These are phyloP conservation scores for Rhynchomys soricoides DNA, from an alignment of 2,113 vertebrate species.

Conservation along the genomic window DNA sequence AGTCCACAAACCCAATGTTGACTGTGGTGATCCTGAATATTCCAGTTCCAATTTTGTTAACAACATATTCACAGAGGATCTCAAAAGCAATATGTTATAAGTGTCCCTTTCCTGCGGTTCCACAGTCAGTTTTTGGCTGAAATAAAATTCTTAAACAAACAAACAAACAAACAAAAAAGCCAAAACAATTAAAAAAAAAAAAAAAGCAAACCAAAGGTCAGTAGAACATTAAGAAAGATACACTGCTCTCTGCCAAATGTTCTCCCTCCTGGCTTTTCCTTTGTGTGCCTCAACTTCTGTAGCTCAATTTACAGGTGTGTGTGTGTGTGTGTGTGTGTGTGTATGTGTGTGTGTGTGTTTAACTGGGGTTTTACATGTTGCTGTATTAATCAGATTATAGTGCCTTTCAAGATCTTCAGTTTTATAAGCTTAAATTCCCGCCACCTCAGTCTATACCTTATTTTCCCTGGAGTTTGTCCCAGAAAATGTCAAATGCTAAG, in stretches of 20 bases:
- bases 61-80: neutral
- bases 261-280: conserved; percentile 38
- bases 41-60: neutral
- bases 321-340: neutral
- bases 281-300: neutral
- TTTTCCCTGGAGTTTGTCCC: conserved; percentile 37
- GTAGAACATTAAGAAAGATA: conserved; percentile 17
- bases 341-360: neutral
- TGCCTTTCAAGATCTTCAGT: neutral
- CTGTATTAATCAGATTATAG: neutral
- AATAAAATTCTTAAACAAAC: conserved; percentile 35
- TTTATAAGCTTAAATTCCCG: conserved; percentile 6
- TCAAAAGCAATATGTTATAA: neutral
- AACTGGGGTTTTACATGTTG: neutral
- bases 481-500: neutral
- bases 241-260: neutral
- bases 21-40: neutral
- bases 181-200: too few relatives aligned
- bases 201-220: neutral
- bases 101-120: conserved; percentile 30
- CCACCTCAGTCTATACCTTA: neutral
- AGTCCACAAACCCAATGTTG: neutral
- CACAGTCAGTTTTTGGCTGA: conserved; percentile 14
- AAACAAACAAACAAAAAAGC: too few relatives aligned
- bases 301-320: neutral